Conservation (phyloP, 1,140 invertebrate genomes). For the Euwallacea fornicatus region DNA sequence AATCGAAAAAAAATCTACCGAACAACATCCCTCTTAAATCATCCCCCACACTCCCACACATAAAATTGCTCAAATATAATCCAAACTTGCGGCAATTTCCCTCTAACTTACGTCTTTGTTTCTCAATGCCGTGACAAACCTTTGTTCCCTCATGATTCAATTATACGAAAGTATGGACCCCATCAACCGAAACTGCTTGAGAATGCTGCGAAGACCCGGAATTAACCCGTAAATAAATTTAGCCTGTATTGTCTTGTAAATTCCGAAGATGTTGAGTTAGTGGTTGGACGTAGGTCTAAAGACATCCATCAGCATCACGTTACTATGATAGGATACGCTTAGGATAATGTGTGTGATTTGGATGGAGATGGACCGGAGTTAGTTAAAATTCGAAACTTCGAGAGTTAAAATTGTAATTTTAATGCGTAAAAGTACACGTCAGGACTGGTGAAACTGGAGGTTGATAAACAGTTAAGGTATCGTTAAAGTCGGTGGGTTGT, state of each 20-base stretch:
- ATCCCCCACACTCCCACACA: too few relatives aligned
- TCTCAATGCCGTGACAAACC: background rate
- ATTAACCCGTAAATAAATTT: constrained; percentile 38
- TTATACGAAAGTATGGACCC: constrained; percentile 29
- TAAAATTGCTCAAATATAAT: too few relatives aligned
- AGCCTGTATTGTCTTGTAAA: constrained; percentile 28
- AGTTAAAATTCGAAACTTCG: constrained; percentile 1
- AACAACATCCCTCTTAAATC: too few relatives aligned
- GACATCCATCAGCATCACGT: constrained; percentile 30
- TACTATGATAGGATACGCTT: constrained; percentile 19
- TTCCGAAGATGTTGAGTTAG: constrained; percentile 20
- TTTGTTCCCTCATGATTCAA: constrained; percentile 32
- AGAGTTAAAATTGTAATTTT: background rate
- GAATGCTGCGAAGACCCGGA: constrained; percentile 17
- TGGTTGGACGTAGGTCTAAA: constrained; percentile 19
- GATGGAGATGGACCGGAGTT: background rate
- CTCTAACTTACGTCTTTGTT: too few relatives aligned
- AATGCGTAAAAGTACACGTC: background rate
- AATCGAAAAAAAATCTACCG: too few relatives aligned
- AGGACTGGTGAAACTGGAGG: too few relatives aligned
- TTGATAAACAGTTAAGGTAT: background rate
- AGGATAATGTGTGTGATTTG: constrained; percentile 20
- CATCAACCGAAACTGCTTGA: constrained; percentile 28
- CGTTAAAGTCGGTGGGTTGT: background rate
- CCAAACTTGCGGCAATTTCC: too few relatives aligned